A percentile compares a stretch with the other conserved stretches of the same genome.
These are phyloP conservation scores for Tilapia sparmanii DNA, from an alignment of 2,113 vertebrate genomes.

Conservation along the genomic window DNA sequence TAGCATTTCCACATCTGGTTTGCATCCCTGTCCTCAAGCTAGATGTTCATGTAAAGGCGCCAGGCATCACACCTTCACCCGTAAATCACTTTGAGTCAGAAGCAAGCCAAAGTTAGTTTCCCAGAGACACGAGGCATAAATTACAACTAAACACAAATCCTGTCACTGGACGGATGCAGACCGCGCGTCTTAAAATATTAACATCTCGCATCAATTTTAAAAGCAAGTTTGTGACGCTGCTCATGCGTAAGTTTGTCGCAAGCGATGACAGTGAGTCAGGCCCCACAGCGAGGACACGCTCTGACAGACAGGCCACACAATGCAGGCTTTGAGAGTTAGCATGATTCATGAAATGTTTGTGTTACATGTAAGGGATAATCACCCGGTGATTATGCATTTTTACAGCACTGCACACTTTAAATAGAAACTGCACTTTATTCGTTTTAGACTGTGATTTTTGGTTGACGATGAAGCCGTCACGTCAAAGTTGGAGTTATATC, in stretches of 20 bases:
- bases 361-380: background rate
- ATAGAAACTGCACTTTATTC: background rate
- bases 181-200: constrained; percentile 60
- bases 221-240: constrained; percentile 42
- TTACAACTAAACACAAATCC: constrained; percentile 59
- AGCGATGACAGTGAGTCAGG: constrained; percentile 36
- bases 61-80: constrained; percentile 25
- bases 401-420: background rate
- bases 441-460: background rate
- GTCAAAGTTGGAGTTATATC: background rate
- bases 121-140: constrained; percentile 35
- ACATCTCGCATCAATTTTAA: constrained; percentile 58
- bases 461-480: background rate
- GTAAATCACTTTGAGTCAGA: constrained; percentile 39
- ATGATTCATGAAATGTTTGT: background rate
- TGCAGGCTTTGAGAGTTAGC: background rate
- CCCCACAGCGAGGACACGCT: constrained; percentile 7
- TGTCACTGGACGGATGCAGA: constrained; percentile 31
- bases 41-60: constrained; percentile 2
- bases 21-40: constrained; percentile 18
- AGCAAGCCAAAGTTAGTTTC: constrained; percentile 14
- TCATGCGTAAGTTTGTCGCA: constrained; percentile 55
- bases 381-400: background rate
- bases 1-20: constrained; percentile 38
- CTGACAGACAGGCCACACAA: constrained; percentile 30